phyloP scores from a whole-genome alignment of 2,797 vertebrate species.

The Gymnothorax javanicus region DNA sequence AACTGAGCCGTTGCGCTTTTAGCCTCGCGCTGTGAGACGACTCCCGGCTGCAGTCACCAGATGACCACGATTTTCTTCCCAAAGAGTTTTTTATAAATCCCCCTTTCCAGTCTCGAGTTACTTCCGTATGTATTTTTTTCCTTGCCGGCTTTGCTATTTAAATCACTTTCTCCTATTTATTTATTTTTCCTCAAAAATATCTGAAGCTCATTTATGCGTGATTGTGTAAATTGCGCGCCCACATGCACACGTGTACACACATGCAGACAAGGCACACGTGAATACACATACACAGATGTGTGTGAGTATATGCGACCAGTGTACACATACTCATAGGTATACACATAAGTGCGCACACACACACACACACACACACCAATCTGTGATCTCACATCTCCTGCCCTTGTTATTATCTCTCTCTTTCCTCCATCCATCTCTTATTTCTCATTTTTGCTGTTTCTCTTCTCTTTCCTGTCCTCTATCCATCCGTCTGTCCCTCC shows the following conservation, averaged over 20 bases:
- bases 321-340: not conserved
- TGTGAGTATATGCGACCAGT: not conserved
- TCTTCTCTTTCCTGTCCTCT: not conserved
- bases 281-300: not conserved
- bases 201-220: not conserved
- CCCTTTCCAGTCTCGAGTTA: not conserved
- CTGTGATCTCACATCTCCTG: not conserved
- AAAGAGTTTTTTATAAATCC: not conserved
- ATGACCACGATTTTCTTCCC: not conserved
- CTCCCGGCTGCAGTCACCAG: not conserved
- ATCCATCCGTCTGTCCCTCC: not conserved
- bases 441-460: not conserved
- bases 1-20: not conserved
- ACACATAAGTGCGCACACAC: not conserved
- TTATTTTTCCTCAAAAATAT: not conserved
- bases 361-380: not conserved
- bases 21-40: not conserved
- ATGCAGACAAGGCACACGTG: no score
- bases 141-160: no score
- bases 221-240: no score
- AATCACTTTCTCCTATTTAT: not conserved
- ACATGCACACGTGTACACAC: no score
- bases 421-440: not conserved
- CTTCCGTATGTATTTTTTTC: not conserved
- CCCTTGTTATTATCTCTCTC: not conserved